Evolutionary conservation across 1,140 invertebrate species (phyloP).

Genomic region (Aradophagus sp.): DNA sequence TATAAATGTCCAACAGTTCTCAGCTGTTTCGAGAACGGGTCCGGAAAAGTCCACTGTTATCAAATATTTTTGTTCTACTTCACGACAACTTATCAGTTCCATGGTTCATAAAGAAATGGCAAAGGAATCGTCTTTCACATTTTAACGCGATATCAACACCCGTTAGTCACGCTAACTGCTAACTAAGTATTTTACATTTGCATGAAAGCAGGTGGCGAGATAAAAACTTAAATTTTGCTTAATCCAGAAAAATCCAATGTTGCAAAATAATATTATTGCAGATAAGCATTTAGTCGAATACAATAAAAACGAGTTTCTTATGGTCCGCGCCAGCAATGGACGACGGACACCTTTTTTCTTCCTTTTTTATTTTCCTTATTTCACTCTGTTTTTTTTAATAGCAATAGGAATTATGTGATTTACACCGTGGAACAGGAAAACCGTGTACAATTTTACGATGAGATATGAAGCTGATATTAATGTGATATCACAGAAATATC

Average conservation of each 20-base stretch:
- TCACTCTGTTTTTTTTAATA: slow-evolving; percentile 41
- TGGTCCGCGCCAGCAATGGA: slow-evolving; percentile 1
- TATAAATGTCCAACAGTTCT: no score
- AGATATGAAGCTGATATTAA: slow-evolving; percentile 55
- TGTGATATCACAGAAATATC: slow-evolving; percentile 54
- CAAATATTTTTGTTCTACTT: no score
- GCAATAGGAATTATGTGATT: slow-evolving; percentile 49
- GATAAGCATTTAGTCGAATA: slow-evolving; percentile 19
- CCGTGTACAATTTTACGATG: slow-evolving; percentile 46
- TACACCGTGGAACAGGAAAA: slow-evolving; percentile 41
- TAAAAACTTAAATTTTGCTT: slow-evolving; percentile 25
- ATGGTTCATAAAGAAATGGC: slow-evolving; percentile 5
- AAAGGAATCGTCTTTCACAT: background rate
- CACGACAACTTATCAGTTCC: background rate
- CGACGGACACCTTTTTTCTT: no score
- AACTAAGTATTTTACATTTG: slow-evolving; percentile 19
- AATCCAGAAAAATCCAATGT: slow-evolving; percentile 8
- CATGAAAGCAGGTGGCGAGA: slow-evolving; percentile 10
- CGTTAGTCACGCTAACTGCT: slow-evolving; percentile 36
- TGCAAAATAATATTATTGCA: slow-evolving; percentile 26
- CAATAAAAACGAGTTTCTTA: slow-evolving; percentile 34
- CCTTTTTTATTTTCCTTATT: no score
- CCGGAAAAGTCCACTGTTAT: no score
- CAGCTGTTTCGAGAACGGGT: no score
- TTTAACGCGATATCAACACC: slow-evolving; percentile 18